Evolutionary conservation across 2,888 invertebrate genomes (phyloP), one percentile per base, ranked within the genome.

Genomic region (Nomada fucata): DNA sequence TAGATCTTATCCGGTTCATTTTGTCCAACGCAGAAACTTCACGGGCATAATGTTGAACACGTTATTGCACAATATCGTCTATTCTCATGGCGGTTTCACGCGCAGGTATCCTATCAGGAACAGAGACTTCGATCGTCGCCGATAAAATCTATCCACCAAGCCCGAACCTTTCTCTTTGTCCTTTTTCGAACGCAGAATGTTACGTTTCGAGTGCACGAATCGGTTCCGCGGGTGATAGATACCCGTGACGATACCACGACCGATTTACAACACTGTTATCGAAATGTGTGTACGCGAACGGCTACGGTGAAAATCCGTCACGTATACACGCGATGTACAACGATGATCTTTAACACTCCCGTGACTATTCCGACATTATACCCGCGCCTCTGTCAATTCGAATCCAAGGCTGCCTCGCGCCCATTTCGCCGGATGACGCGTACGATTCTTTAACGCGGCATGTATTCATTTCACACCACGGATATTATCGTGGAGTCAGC

Each of bases 241-340:
- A 79, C 64, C 79, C 79, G 67, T 75, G 71, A 79, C 70, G 79
- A 75, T 72, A 67, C 71, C 52, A 53, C 64, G 80, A 47, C 42
- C 57, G 42, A 13, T 63, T 63, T 63, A 59, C 50, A 63, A 63
- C 26, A 53, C 42, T 67, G 23, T 67, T 76, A 77, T 73, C 67
- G 50, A 18, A 59, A 63, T 63, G 63, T 63, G 63, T 55, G 42
- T 67, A 71, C 67, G 29, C 59, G 52, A 42, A 67, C 44, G 57
- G 67, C 61, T 79, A 23, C 57, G 47, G 68, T 63, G 15, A 71
- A 73, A 20, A 50, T 63, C 71, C 67, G 53, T 75, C 75, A 79
- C 67, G 53, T 36, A 7, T 36, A 36, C 64, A 53, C 67, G 57
- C 42, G 65, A 79, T 82, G 72, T 75, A 75, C 75, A 47, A 71